A percentile compares a stretch with the other conserved stretches of the same genome.
These are phyloP conservation scores for Bolinopsis microptera DNA, from an alignment of 37 sponge, comb jelly and placozoan genomes.

Conservation along the genomic window DNA sequence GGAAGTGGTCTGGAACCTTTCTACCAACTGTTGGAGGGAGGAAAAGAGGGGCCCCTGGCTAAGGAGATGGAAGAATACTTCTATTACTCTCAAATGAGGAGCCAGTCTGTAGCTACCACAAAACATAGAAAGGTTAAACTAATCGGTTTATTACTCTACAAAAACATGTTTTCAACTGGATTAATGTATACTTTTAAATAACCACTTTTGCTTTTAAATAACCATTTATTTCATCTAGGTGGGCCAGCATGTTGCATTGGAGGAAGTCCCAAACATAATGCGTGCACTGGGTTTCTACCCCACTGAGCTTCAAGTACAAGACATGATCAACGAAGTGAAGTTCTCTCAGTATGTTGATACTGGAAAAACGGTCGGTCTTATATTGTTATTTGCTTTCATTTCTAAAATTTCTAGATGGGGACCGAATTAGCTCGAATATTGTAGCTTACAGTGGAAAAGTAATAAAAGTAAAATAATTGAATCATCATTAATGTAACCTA, in stretches of 20 bases:
- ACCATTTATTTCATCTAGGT: no score
- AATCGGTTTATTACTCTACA: no score
- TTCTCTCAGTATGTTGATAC: conserved; percentile 91
- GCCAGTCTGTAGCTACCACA: conserved; percentile 75
- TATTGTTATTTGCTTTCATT: no score
- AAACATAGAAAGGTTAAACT: conserved; percentile 70
- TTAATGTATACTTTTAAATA: background rate
- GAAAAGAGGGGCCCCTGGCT: conserved; percentile 88
- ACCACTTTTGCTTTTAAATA: background rate
- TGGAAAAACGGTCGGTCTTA: conserved; percentile 71
- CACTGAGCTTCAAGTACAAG: conserved; percentile 87
- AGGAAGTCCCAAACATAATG: conserved; percentile 90
- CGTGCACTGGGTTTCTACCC: conserved; percentile 97
- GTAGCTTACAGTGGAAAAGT: no score
- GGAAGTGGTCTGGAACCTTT: conserved; percentile 89
- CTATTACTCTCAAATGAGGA: conserved; percentile 95
- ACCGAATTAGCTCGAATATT: no score
- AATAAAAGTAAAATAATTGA: no score
- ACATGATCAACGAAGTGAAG: conserved; percentile 96
- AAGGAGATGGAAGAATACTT: conserved; percentile 92
- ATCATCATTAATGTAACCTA: no score
- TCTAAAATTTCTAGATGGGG: no score
- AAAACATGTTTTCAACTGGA: background rate
- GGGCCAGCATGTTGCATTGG: conserved; percentile 68
- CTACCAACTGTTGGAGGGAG: conserved; percentile 94